Evolutionary conservation across 2,797 vertebrate genomes (phyloP), one percentile per base, ranked within the genome.

Genomic region (Miichthys miiuy): DNA sequence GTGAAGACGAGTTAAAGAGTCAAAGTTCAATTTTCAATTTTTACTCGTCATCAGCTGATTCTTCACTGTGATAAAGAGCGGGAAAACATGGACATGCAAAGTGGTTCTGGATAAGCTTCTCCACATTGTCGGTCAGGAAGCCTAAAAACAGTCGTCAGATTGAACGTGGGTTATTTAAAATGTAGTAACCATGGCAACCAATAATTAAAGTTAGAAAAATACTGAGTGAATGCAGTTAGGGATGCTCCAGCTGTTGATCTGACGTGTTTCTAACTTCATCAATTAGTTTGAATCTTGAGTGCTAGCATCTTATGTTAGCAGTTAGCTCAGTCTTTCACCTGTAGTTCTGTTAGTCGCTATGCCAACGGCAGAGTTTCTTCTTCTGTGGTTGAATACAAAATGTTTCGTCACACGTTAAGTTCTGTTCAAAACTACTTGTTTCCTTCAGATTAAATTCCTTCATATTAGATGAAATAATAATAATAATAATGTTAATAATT

Each of bases 1-100:
- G 41, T 64, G 55, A 61, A 48, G 47, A 60, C 55, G 4, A 54
- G 20, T 47, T 47, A 11, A 51, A 66, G 58, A 65, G 41, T 18
- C 38, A 8, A 2, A 38, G 34, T 38, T 38, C 34, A 38, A 9
- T 38, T 38, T 38, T 38, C 34, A 38, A 9, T 9, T 38, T 9
- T 38, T 9, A 38, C 34, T 38, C 34, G 27, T 18, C 38, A 5
- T 9, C 77, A 38, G 74, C 80, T 56, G 75, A 46, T 66, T 67
- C 76, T 90, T 92, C 88, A 84, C 71, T 83, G 81, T 69, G 67
- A 69, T 23, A 30, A 21, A 46, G 58, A 70, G 77, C 77, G 34
- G 66, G 16, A 83, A 71, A 71, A 82, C 77, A 67, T 73, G 62
- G 79, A 87, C 89, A 90, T 91, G 93, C 91, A 91, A 38, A 69